Conservation (phyloP, 2,797 vertebrate genomes). For the Sandelia bainsii region DNA sequence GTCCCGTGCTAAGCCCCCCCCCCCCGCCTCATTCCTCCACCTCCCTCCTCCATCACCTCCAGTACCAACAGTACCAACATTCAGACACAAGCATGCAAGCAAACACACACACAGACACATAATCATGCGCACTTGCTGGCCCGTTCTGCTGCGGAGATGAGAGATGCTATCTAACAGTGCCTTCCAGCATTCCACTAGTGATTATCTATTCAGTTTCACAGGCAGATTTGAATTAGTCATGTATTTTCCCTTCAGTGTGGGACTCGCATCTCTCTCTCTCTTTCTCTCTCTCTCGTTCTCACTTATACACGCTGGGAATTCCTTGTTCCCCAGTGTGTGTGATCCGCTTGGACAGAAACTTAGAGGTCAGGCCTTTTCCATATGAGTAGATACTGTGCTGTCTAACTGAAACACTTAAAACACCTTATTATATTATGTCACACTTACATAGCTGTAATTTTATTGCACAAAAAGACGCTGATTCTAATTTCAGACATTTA, state of each 20-base stretch:
- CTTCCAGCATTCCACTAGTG: constrained; percentile 86
- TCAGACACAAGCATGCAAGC: constrained; percentile 56
- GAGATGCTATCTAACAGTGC: constrained; percentile 86
- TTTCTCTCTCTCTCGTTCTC: constrained; percentile 41
- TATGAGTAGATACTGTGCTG: constrained; percentile 65
- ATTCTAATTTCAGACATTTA: constrained; percentile 68
- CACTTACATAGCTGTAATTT: constrained; percentile 57
- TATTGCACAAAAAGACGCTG: constrained; percentile 70
- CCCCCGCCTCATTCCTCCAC: not conserved
- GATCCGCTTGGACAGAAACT: constrained; percentile 66
- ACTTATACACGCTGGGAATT: constrained; percentile 65
- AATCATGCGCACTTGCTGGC: constrained; percentile 72
- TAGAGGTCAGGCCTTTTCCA: constrained; percentile 66
- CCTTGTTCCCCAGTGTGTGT: constrained; percentile 57
- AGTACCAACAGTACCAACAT: constrained; percentile 44
- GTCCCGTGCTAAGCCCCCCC: constrained; percentile 63
- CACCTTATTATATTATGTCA: constrained; percentile 58
- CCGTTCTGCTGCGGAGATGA: constrained; percentile 82
- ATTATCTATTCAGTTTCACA: constrained; percentile 84
- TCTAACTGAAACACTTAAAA: constrained; percentile 62
- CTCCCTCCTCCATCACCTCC: constrained; percentile 36
- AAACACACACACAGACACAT: constrained; percentile 47
- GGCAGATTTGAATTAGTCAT: constrained; percentile 82
- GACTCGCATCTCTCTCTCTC: constrained; percentile 61
- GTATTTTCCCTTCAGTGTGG: constrained; percentile 76